Evolutionary conservation across 2,113 vertebrate species (phyloP), one percentile per base, ranked within the genome.

Genomic region (Notarius quadriscutis): DNA sequence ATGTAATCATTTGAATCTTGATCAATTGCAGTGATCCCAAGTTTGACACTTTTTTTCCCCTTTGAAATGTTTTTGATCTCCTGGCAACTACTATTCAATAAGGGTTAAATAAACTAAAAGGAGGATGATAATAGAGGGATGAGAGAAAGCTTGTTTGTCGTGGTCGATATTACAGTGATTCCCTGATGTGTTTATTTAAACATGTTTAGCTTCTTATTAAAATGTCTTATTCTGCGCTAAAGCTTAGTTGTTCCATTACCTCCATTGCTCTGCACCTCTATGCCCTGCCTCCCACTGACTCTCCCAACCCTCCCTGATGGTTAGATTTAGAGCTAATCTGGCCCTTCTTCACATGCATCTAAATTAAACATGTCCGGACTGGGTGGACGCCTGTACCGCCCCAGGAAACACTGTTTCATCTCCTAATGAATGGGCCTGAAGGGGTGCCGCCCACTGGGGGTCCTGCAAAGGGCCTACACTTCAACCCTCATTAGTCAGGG

Each of bases 361-460:
- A 95, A 94, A 95, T 95, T 92, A 94, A 95, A 96, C 92, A 93
- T 92, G 94, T 94, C 94, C 92, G 86, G 89, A 91, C 77, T 50
- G 90, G 89, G 93, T 92, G 88, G 93, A 87, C 88, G 89, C 92
- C 91, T 91, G 91, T 92, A 92, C 90, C 90, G 92, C 94, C 92
- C 87, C 91, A 75, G 95, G 94, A 95, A 95, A 94, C 57, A 41
- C 92, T 93, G 94, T 95, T 95, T 95, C 94, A 95, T 95, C 94
- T 95, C 91, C 91, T 95, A 95, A 96, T 96, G 94, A 96, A 94
- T 93, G 93, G 94, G 95, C 94, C 95, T 92, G 91, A 93, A 94
- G 95, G 94, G 91, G 92, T 94, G 78, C 84, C 83, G 78, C 82
- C 89, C 84, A 86, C 92, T 91, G 93, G 94, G 92, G 90, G 90